Percentiles rank a stretch among this genome's conserved stretches.
Conservation (phyloP, 2,113 vertebrate species). For the Alethe diademata region DNA sequence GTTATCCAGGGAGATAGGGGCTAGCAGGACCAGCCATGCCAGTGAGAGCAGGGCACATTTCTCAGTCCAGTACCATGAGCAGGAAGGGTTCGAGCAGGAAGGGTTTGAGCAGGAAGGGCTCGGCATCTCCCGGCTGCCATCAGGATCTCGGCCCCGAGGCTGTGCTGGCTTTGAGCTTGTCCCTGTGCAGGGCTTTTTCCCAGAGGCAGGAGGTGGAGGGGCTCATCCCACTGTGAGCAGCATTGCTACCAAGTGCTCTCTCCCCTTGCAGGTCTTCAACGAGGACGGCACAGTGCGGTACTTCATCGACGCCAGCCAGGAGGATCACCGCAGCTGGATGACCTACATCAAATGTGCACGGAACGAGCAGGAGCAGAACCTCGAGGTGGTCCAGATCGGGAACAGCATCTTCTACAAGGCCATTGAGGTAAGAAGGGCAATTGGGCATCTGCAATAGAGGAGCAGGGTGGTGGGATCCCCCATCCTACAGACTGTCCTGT, state of each 20-base stretch:
- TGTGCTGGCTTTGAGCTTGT: neutral
- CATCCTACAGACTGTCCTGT: rapidly evolving
- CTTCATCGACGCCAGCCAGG: conserved; percentile 96
- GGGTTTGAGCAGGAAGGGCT: neutral
- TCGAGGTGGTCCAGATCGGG: conserved; percentile 96
- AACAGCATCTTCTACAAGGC: conserved; percentile 98
- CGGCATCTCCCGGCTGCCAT: rapidly evolving
- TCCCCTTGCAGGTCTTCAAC: conserved; percentile 85
- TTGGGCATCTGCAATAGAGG: rapidly evolving
- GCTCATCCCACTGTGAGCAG: rapidly evolving
- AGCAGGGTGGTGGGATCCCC: neutral
- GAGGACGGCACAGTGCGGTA: conserved; percentile 92
- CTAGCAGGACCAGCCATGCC: neutral
- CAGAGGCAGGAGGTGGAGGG: neutral
- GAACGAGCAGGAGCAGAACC: conserved; percentile 96
- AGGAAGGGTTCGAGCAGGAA: neutral
- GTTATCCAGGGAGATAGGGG: neutral
- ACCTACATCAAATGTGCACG: conserved; percentile 97
- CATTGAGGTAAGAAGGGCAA: conserved; percentile 80
- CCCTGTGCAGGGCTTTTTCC: neutral
- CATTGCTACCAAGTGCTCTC: rapidly evolving
- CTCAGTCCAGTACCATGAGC: neutral
- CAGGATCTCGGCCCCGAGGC: neutral
- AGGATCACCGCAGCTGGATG: conserved; percentile 99
- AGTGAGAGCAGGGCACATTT: neutral